These are phyloP conservation scores for Triplophysa yarkandensis DNA, from an alignment of 2,797 vertebrate species.

Conservation along the genomic window DNA sequence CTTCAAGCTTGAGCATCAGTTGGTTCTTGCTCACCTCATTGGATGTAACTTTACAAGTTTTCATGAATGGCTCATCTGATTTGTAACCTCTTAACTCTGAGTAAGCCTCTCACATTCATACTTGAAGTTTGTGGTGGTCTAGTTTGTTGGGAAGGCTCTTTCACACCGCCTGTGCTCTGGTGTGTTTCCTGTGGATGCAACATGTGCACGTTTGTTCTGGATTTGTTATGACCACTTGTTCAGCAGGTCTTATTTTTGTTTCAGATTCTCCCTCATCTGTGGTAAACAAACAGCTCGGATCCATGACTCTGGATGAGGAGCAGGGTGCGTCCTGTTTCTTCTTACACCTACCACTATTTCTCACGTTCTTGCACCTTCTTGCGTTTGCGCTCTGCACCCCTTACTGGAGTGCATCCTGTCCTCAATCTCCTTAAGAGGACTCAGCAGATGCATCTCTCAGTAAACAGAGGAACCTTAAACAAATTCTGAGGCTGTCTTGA, in stretches of 20 bases:
- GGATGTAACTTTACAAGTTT: background rate
- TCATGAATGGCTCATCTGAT: background rate
- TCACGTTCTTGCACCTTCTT: slow-evolving; percentile 9
- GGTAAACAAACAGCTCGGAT: slow-evolving; percentile 99
- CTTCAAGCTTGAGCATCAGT: slow-evolving; percentile 18
- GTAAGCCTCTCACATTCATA: background rate
- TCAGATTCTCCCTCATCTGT: slow-evolving; percentile 98
- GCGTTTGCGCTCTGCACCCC: background rate
- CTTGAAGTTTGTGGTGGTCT: slow-evolving; percentile 11
- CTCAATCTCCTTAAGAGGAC: background rate
- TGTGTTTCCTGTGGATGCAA: slow-evolving; percentile 36
- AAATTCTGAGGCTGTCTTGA: slow-evolving; percentile 19
- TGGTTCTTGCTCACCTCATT: background rate
- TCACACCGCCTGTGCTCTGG: slow-evolving; percentile 31
- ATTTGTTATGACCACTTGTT: slow-evolving; percentile 64
- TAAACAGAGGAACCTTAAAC: slow-evolving; percentile 3
- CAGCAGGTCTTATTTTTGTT: slow-evolving; percentile 92
- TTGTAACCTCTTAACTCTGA: slow-evolving; percentile 7
- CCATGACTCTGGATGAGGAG: slow-evolving; percentile 97
- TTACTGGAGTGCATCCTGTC: background rate
- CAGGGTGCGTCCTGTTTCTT: slow-evolving; percentile 86
- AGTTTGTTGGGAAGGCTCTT: slow-evolving; percentile 2
- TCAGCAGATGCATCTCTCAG: slow-evolving; percentile 3
- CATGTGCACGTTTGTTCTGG: slow-evolving; percentile 22
- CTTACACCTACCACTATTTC: slow-evolving; percentile 19